Evolutionary conservation across 1,140 invertebrate species (phyloP), one percentile per base, ranked within the genome.

Genomic region (Hylaeus volcanicus): DNA sequence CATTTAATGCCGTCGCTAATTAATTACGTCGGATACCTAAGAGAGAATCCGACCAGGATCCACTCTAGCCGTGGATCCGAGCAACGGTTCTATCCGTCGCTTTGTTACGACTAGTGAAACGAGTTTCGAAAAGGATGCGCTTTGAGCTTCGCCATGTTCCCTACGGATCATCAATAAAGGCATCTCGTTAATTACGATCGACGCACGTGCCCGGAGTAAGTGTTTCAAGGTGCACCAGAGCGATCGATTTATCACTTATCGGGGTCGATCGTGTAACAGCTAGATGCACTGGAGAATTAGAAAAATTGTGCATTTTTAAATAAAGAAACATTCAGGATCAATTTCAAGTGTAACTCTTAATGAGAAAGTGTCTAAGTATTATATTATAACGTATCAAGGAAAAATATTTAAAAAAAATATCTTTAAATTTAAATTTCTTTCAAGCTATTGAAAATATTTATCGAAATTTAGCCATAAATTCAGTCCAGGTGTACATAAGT

Each of bases 1-100:
- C 89, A 88, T 89, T 88, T 82, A 89, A 88, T 83, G 86, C 80
- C 61, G 80, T 77, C 81, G 87, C 84, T 89, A 90, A 90, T 90
- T 90, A 90, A 89, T 90, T 89, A 77, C 48, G 37, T 81, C 73
- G 45, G 74, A 64, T 71, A 66, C 26, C 55, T 70, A 64, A 71
- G 66, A 77, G 48, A 70, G 70, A 72, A 41, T 26, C 26, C 26
- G 26, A 26, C 26, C 0, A 0, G 0, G 26, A 26, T 26, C 26
- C 26, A 26, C 60, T 60, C 77, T 74, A 79, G 61, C 61, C 60
- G 51, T 26, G 55, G 53, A 66, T 79, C 83, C 80, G 70, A 80
- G 74, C 81, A 89, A 88, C 87, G 84, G 88, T 88, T 86, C 79
- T 83, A 81, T 86, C 82, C 77, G 83, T 76, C 2, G 56, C 68